phyloP scores from a whole-genome alignment of 1,140 invertebrate species.

The Pemphigus obesinymphae region DNA sequence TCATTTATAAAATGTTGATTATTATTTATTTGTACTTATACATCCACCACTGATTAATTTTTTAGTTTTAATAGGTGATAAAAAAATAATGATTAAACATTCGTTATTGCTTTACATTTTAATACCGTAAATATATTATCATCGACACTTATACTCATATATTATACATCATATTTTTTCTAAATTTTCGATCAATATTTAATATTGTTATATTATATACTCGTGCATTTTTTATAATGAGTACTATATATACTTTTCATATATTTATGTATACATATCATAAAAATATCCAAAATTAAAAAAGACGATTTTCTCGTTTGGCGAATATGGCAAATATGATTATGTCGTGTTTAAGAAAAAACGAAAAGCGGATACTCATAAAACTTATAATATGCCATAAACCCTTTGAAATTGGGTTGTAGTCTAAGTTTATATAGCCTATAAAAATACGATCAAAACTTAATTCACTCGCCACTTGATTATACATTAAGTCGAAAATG shows the following conservation, averaged over 20 bases:
- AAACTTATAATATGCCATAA: constrained; percentile 2
- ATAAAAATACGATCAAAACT: constrained; percentile 19
- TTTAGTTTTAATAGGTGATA: no score
- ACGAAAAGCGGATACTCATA: background rate
- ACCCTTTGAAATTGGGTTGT: background rate
- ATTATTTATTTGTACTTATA: no score
- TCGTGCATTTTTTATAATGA: no score
- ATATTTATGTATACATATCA: background rate
- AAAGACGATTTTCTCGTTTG: background rate
- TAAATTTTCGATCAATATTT: background rate
- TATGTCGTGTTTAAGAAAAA: background rate
- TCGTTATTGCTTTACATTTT: background rate
- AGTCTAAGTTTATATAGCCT: background rate
- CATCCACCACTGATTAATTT: no score
- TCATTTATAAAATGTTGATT: no score
- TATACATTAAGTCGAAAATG: background rate
- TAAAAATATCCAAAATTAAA: background rate
- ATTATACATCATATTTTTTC: background rate
- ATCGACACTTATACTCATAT: background rate
- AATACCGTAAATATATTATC: background rate
- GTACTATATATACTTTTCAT: background rate
- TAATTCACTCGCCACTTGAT: constrained; percentile 14
- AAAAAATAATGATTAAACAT: no score
- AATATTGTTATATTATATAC: background rate
- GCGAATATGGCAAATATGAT: background rate